A percentile compares a stretch with the other conserved stretches of the same genome.
phyloP scores from a whole-genome alignment of 2,113 vertebrate species.

The Herpailurus yagouaroundi region DNA sequence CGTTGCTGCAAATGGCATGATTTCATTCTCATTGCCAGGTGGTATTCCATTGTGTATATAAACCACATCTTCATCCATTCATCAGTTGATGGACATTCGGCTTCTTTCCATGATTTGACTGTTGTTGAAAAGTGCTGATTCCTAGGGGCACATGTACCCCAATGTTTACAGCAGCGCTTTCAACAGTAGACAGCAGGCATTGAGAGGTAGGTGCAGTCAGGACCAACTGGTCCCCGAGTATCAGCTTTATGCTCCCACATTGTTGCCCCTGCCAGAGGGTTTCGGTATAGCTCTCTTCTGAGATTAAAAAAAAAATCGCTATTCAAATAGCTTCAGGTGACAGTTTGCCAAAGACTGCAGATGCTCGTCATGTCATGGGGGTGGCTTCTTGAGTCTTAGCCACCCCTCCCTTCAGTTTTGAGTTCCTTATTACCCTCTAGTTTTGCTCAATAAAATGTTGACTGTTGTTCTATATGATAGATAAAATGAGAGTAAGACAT shows the following conservation, averaged over 20 bases:
- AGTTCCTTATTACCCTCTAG: neutral
- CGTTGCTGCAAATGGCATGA: too few species aligned
- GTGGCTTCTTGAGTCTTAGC: neutral
- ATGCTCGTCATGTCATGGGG: slow-evolving; percentile 44
- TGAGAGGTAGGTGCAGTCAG: neutral
- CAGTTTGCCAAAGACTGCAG: neutral
- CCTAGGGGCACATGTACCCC: too few species aligned
- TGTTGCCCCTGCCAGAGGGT: neutral
- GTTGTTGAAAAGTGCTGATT: too few species aligned
- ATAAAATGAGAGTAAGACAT: neutral
- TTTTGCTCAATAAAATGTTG: slow-evolving; percentile 38
- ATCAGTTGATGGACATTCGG: too few species aligned
- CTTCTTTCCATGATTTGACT: too few species aligned
- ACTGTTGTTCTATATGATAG: neutral
- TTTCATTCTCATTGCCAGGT: too few species aligned
- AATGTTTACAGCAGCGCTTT: too few species aligned
- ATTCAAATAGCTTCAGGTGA: neutral
- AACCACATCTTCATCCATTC: too few species aligned
- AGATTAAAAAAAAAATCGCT: neutral
- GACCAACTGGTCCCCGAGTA: neutral
- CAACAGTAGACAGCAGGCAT: neutral
- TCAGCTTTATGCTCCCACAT: neutral
- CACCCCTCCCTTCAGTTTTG: neutral
- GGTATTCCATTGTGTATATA: too few species aligned
- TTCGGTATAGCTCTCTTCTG: neutral